Evolutionary conservation across 2,888 invertebrate genomes (phyloP).

Genomic region (Conomelus anceps): DNA sequence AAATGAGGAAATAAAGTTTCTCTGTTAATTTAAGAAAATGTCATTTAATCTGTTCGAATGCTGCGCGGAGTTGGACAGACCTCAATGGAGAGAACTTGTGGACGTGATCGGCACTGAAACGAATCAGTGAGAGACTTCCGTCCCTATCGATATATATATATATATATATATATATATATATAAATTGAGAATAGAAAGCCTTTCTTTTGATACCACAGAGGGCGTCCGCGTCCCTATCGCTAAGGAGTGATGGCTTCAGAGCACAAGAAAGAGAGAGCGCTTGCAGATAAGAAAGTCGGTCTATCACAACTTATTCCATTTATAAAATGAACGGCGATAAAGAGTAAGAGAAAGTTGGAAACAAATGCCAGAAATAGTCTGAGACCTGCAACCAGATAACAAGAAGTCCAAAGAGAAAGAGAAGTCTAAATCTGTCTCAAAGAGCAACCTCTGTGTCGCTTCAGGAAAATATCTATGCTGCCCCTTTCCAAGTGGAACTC

Average conservation of each 20-base stretch:
- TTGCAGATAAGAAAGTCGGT: conserved; percentile 3
- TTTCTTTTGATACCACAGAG: background rate
- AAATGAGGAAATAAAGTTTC: background rate
- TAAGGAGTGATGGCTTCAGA: background rate
- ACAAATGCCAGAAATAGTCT: conserved; percentile 6
- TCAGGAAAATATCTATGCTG: background rate
- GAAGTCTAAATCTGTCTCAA: background rate
- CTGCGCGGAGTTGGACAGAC: background rate
- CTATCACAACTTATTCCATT: conserved; percentile 11
- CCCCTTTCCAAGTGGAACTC: background rate
- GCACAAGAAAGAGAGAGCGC: background rate
- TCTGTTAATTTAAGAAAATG: background rate
- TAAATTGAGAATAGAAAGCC: background rate
- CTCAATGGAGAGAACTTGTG: background rate
- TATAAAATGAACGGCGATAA: conserved; percentile 14
- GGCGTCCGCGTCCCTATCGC: background rate
- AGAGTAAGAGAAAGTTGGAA: conserved; percentile 1
- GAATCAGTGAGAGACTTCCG: background rate
- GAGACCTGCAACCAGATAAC: background rate
- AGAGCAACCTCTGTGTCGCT: background rate
- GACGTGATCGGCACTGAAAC: background rate
- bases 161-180: no score
- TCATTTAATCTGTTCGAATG: background rate
- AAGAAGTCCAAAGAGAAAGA: background rate
- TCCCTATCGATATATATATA: no score